Base-by-base conservation (phyloP, 2,113 vertebrate species). In the Peromyscus leucopus region DNA sequence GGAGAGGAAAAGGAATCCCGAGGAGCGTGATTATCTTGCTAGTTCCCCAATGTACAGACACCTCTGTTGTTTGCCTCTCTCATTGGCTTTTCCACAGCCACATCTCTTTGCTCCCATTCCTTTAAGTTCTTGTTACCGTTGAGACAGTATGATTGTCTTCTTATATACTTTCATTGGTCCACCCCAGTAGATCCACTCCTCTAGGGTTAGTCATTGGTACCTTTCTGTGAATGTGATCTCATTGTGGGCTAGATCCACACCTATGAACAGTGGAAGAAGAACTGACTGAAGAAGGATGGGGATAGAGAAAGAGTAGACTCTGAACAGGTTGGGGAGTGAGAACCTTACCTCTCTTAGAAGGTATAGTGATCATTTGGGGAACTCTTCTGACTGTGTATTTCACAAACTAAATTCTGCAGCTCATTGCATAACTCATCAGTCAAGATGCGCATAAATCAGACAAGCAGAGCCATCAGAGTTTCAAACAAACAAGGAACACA, bases 341-440 rank as follows among this genome's bases (percentile, higher is more conserved):
- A 63, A 48, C 59, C 79, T 79, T 5, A 57, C 2, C 17, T 65
- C 22, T 87, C 17, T 59, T 93, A 13, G 82, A 63, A 94, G 89
- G 36, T 75, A 39, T 75, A 67, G 55, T 22, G 63, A 51, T 31
- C 39, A 17, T 26, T 93, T 86, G 85, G 42, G 79, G 48, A 63
- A 26, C 55, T 87, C 67, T 92, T 71, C 31, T 78, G 42, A 69
- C 17, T 51, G 33, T 4, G 42, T 72, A 90, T 93, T 78, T 69
- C 33, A 69, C 33, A 91, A 67, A 48, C 69, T 75, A 86, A 93
- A 57, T 24, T 82, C 39, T 36, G 8, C 24, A 69, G 79, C 1
- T 69, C 4, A 83, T 78, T 93, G 85, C 80, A 16, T 65, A 82
- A 95, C 42, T 78, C 46, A 96, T 89, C 76, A 89, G 57, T 94